phyloP scores from a whole-genome alignment of 92 coral and sea anemone genomes.

The Zoanthus sociatus region DNA sequence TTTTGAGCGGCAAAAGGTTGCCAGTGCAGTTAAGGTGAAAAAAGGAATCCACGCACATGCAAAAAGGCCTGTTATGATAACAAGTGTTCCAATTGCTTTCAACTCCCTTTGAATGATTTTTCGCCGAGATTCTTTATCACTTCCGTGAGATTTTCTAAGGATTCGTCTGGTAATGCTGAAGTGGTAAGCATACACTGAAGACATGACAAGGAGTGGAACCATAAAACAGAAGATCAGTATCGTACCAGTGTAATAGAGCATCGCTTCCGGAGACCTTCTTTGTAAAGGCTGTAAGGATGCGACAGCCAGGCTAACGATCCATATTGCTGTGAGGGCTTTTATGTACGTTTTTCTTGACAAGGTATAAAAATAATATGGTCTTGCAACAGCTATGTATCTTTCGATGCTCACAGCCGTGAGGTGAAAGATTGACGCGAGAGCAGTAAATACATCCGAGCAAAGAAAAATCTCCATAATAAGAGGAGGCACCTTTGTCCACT shows the following conservation, averaged over 20 bases:
- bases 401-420: slow-evolving; percentile 91
- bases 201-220: slow-evolving; percentile 55
- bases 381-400: slow-evolving; percentile 90
- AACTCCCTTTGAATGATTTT: slow-evolving; percentile 29
- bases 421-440: slow-evolving; percentile 95
- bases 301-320: slow-evolving; percentile 69
- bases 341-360: slow-evolving; percentile 71
- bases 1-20: slow-evolving; percentile 3
- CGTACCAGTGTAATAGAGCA: slow-evolving; percentile 51
- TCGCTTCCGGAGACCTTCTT: slow-evolving; percentile 18
- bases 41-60: slow-evolving; percentile 36
- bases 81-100: slow-evolving; percentile 28
- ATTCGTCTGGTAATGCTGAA: slow-evolving; percentile 61
- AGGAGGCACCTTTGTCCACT: slow-evolving; percentile 53
- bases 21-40: slow-evolving; percentile 31
- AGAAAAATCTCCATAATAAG: slow-evolving; percentile 55
- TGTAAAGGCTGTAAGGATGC: slow-evolving; percentile 72
- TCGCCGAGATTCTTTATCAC: slow-evolving; percentile 31
- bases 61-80: slow-evolving; percentile 39
- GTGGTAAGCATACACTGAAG: slow-evolving; percentile 54
- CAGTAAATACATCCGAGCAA: slow-evolving; percentile 88
- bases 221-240: slow-evolving; percentile 60
- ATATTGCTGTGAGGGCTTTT: slow-evolving; percentile 62
- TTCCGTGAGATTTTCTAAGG: slow-evolving; percentile 24
- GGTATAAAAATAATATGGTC: slow-evolving; percentile 86